These are phyloP conservation scores for Dasypus novemcinctus DNA, from an alignment of 2,113 vertebrate genomes.

Conservation along the genomic window DNA sequence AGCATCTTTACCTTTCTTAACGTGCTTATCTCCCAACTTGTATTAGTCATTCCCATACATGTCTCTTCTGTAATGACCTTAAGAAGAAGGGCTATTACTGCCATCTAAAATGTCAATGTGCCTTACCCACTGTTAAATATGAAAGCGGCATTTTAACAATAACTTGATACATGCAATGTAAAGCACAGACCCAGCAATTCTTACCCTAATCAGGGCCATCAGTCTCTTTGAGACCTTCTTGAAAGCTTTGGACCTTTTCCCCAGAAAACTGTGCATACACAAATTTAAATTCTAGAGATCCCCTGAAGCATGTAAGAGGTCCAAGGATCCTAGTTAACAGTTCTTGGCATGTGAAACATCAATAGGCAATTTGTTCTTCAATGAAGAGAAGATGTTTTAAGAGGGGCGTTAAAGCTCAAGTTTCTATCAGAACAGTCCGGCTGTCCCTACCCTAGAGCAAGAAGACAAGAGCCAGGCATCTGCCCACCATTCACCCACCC, in stretches of 20 bases:
- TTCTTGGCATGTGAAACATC: background rate
- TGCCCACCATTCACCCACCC: background rate
- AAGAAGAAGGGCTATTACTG: background rate
- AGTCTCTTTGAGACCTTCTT: background rate
- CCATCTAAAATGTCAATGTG: slow-evolving; percentile 17
- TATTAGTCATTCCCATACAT: background rate
- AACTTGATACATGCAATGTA: background rate
- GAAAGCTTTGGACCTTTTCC: background rate
- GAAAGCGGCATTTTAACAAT: background rate
- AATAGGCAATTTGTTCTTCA: background rate
- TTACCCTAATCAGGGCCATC: background rate
- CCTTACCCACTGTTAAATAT: background rate
- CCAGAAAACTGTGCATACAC: background rate
- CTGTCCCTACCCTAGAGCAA: background rate
- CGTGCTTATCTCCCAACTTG: background rate
- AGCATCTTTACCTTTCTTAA: background rate
- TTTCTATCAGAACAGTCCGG: background rate
- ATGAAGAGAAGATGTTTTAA: background rate
- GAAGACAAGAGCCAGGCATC: background rate
- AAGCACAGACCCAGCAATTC: background rate
- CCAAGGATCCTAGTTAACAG: background rate
- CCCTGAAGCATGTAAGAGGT: background rate
- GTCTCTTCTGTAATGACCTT: background rate
- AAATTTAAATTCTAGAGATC: background rate
- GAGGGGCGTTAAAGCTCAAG: background rate